Evolutionary conservation across 2,797 vertebrate genomes (phyloP).

Genomic region (Avahi laniger): DNA sequence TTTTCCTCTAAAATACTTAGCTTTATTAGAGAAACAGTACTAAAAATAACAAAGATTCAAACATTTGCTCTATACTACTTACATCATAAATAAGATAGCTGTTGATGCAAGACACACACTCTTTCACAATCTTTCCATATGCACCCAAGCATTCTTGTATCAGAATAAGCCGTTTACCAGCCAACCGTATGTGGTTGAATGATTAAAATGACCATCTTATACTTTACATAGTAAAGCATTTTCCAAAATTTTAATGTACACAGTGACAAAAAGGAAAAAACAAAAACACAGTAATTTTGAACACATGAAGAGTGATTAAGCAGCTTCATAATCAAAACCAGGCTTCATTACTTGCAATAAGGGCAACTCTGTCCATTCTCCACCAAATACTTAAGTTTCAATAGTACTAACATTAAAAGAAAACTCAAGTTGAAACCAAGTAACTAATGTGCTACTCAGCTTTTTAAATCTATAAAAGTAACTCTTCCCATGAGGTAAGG

Average conservation of each 20-base stretch:
- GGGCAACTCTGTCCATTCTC: conserved; percentile 64
- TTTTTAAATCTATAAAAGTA: conserved; percentile 76
- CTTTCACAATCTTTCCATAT: conserved; percentile 80
- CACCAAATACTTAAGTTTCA: conserved; percentile 53
- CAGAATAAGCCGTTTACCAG: conserved; percentile 83
- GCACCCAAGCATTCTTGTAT: conserved; percentile 78
- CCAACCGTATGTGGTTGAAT: conserved; percentile 82
- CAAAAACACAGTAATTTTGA: conserved; percentile 72
- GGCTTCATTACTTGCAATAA: conserved; percentile 72
- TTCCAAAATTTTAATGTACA: conserved; percentile 84
- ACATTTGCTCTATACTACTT: conserved; percentile 86
- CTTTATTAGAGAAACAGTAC: conserved; percentile 87
- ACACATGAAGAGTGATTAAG: conserved; percentile 80
- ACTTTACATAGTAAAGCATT: conserved; percentile 89
- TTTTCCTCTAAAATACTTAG: conserved; percentile 86
- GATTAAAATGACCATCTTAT: conserved; percentile 84
- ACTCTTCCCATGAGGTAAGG: conserved; percentile 84
- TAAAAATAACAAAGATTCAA: conserved; percentile 87
- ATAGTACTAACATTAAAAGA: conserved; percentile 67
- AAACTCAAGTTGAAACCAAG: conserved; percentile 79
- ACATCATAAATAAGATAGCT: conserved; percentile 86
- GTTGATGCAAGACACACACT: conserved; percentile 81
- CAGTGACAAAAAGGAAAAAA: conserved; percentile 75
- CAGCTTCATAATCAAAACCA: conserved; percentile 82
- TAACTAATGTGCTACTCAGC: conserved; percentile 54